Percentiles rank a stretch among this genome's conserved stretches.
Conservation (phyloP, 2,888 invertebrate genomes). For the Phrixothrix hirtus region DNA sequence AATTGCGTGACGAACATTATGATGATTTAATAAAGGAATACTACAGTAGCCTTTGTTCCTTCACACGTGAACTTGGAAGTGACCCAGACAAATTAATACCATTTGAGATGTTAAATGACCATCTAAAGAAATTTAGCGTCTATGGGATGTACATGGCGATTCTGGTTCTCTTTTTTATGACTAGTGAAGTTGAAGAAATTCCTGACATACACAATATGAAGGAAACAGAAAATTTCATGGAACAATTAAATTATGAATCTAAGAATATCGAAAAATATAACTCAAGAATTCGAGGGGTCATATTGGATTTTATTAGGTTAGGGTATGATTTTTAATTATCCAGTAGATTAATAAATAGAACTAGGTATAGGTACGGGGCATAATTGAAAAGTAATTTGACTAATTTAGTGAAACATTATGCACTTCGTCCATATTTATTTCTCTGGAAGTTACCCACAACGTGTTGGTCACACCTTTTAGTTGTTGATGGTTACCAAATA, state of each 20-base stretch:
- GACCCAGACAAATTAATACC: slow-evolving; percentile 43
- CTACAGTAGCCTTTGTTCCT: slow-evolving; percentile 36
- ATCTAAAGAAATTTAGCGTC: slow-evolving; percentile 41
- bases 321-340: slow-evolving; percentile 12
- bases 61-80: slow-evolving; percentile 37
- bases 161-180: slow-evolving; percentile 39
- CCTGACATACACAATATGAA: slow-evolving; percentile 30
- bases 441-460: too few species aligned
- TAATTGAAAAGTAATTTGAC: too few species aligned
- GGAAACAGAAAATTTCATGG: slow-evolving; percentile 14
- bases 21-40: slow-evolving; percentile 39
- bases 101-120: slow-evolving; percentile 38
- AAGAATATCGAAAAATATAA: slow-evolving; percentile 32
- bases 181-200: slow-evolving; percentile 35
- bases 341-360: too few species aligned
- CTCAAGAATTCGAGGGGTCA: slow-evolving; percentile 28
- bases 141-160: slow-evolving; percentile 41
- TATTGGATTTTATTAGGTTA: slow-evolving; percentile 21
- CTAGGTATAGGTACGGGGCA: too few species aligned
- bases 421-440: too few species aligned
- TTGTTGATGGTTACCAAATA: too few species aligned
- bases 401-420: too few species aligned
- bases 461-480: too few species aligned
- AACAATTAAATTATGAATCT: slow-evolving; percentile 29
- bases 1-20: slow-evolving; percentile 36